Base-by-base conservation (phyloP, 2,113 vertebrate species). In the Vulpes lagopus region DNA sequence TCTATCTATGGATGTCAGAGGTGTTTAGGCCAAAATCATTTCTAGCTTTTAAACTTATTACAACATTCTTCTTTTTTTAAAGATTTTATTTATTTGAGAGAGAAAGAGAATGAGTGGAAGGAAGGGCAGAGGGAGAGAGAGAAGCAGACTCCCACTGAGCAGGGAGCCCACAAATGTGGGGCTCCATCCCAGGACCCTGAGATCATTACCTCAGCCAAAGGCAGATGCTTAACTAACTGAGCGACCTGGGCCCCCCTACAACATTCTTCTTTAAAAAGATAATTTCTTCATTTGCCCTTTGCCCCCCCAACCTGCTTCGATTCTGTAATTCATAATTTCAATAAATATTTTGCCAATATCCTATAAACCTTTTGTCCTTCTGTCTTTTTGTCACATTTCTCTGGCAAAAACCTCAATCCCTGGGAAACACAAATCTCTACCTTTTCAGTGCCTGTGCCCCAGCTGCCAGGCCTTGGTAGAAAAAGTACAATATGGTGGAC, bases 291-390 rank as follows among this genome's bases (percentile, higher is more conserved):
- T 30, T 35, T 57, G 9, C 10, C 10, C 9, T 23, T 20, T 15
- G 11, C 57, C 6, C 43, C 43, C 35, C 2, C 14, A 64, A 15
- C 62, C 27, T 88, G n/a, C 16, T 83, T 55, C 62, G 22, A 23
- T 76, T 93, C 16, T 89, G 11, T 78, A 49, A 35, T 84, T 95
- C 25, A 78, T 97, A 84, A 82, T 95, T 89, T 94, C 78, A 96
- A 65, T 30, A 94, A 71, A 79, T 74, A 11, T 80, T 69, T 80
- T 93, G 53, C 51, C 43, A 85, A 17, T 73, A 57, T 53, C 25
- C 55, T 30, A 8, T 30, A 8, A 60, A 14, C 25, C 43, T 38
- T 57, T 79, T 74, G 11, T 57, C 1, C 15, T 1, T 79, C 15
- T 38, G 4, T 74, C 43, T 69, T 87, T 83, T 65, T 71, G 15